Percentiles rank a stretch among this genome's conserved stretches.
Evolutionary conservation across 2,888 invertebrate genomes (phyloP).

Genomic region (Drosophila siamana): DNA sequence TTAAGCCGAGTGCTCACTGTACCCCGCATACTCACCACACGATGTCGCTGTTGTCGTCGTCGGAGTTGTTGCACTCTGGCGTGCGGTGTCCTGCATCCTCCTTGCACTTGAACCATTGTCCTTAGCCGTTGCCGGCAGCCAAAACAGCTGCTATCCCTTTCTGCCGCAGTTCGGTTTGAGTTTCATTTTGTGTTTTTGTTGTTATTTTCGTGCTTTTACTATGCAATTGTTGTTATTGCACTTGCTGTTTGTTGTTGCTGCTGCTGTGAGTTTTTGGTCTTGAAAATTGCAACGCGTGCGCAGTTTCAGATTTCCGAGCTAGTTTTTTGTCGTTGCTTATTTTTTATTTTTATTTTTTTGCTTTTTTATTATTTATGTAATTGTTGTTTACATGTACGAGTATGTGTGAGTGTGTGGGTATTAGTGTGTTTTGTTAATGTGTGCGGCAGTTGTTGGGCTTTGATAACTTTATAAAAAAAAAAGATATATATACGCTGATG

Average conservation of each 20-base stretch:
- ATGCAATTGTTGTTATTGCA: constrained; percentile 21
- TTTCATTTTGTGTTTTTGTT: constrained; percentile 5
- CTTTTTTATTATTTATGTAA: constrained; percentile 36
- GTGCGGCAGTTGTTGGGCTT: constrained; percentile 24
- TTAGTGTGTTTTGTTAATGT: constrained; percentile 12
- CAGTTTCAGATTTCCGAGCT: constrained; percentile 39
- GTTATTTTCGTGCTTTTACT: constrained; percentile 28
- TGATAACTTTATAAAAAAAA: constrained; percentile 41
- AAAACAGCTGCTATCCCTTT: constrained; percentile 73
- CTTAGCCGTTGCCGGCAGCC: constrained; percentile 55
- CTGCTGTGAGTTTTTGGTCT: constrained; percentile 31
- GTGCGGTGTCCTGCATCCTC: constrained; percentile 73
- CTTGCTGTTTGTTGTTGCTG: constrained; percentile 24
- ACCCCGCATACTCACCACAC: constrained; percentile 66
- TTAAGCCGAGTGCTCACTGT: neutral
- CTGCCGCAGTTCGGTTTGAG: constrained; percentile 32
- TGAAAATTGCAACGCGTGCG: constrained; percentile 64
- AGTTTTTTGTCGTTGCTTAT: constrained; percentile 9
- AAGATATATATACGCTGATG: constrained; percentile 45
- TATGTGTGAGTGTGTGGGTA: neutral
- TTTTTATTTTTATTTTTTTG: constrained; percentile 25
- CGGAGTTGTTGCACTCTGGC: constrained; percentile 49
- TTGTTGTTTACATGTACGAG: constrained; percentile 13
- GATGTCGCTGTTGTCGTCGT: constrained; percentile 19
- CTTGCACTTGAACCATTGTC: constrained; percentile 84